Evolutionary conservation across 2,797 vertebrate species (phyloP).

Genomic region (Urosaurus nigricauda): DNA sequence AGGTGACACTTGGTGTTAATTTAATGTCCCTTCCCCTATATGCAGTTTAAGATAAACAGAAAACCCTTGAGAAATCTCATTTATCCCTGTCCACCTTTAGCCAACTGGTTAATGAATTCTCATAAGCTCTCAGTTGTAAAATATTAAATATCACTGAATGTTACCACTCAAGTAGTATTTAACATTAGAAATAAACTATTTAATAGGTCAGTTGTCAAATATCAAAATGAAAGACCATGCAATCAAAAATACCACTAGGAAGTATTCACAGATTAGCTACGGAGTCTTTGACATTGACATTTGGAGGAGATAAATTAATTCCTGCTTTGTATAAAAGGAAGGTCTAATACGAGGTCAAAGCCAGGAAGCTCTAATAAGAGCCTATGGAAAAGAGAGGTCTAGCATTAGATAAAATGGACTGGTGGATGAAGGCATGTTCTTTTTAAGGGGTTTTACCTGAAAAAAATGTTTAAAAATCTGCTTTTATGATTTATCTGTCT

Average conservation of each 20-base stretch:
- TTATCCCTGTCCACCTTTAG: too few relatives aligned
- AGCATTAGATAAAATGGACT: background rate
- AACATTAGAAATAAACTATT: slow-evolving; percentile 1
- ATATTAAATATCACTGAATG: background rate
- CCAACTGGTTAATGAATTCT: background rate
- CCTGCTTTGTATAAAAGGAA: too few relatives aligned
- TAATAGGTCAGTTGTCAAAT: slow-evolving; percentile 4
- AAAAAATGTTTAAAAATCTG: too few relatives aligned
- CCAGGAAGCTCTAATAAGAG: background rate
- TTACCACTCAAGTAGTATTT: background rate
- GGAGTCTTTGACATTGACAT: background rate
- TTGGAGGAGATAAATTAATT: background rate
- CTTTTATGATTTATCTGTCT: too few relatives aligned
- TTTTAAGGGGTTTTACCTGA: background rate
- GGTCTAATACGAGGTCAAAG: background rate
- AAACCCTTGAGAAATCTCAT: background rate
- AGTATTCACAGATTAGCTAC: background rate
- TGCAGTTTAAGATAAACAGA: background rate
- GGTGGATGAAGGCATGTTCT: background rate
- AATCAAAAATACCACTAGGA: background rate
- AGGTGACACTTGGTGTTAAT: background rate
- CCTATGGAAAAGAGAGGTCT: background rate
- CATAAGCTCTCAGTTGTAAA: background rate
- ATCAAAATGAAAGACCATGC: background rate
- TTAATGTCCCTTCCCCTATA: background rate